Percentiles rank a stretch among this genome's conserved stretches.
phyloP scores from a whole-genome alignment of 2,888 invertebrate species.

The Pristionchus japonicus region DNA sequence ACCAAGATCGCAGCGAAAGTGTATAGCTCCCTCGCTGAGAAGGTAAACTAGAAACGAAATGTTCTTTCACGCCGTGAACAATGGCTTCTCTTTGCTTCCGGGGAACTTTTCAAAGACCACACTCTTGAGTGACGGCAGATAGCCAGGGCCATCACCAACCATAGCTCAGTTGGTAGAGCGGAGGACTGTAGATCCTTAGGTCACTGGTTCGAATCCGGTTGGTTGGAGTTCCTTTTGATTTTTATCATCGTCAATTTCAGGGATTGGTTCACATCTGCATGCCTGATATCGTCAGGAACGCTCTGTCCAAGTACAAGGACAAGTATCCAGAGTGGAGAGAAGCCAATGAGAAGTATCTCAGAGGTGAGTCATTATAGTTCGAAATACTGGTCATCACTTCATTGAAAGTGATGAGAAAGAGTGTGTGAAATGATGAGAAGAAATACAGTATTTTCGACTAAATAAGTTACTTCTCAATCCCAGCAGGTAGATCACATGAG shows the following conservation, averaged over 20 bases:
- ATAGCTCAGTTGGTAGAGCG: conserved; percentile 53
- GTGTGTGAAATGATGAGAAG: no score
- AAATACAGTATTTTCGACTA: no score
- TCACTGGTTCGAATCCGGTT: conserved; percentile 45
- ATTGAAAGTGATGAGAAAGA: no score
- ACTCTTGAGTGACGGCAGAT: not conserved
- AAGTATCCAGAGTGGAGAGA: conserved; percentile 73
- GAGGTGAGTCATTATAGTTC: conserved; percentile 63
- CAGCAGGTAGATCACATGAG: not conserved
- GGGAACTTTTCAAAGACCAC: not conserved
- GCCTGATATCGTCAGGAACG: conserved; percentile 68
- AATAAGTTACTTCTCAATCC: no score
- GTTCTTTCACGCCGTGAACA: not conserved
- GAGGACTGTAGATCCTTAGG: conserved; percentile 51
- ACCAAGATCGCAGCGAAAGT: conserved; percentile 71
- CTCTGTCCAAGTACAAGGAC: conserved; percentile 72
- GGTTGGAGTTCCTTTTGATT: conserved; percentile 30
- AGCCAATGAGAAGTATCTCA: conserved; percentile 69
- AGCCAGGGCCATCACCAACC: not conserved
- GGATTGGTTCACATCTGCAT: conserved; percentile 74
- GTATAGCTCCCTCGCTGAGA: conserved; percentile 56
- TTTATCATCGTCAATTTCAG: not conserved
- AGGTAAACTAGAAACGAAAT: not conserved
- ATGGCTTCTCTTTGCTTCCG: not conserved
- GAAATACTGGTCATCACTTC: no score